Conservation (phyloP, 2,888 invertebrate species). For the Sicus ferrugineus region DNA sequence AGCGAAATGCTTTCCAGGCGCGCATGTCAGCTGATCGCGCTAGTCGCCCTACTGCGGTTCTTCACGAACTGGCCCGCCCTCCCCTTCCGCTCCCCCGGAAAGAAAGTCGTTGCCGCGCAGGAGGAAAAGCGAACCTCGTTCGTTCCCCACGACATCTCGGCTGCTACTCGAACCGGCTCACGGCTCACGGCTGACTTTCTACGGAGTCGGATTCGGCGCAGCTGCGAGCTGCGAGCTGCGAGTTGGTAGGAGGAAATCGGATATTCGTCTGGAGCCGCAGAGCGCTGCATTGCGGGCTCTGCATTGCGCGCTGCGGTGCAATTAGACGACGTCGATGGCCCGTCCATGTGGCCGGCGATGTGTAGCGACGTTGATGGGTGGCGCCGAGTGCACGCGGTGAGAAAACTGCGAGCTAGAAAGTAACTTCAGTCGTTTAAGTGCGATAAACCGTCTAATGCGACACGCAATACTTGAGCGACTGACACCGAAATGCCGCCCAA, state of each 20-base stretch:
- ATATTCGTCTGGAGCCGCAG: slow-evolving; percentile 2
- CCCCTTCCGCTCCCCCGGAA: no score
- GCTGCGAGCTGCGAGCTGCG: background rate
- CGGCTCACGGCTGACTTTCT: background rate
- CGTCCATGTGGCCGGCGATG: no score
- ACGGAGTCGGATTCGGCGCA: background rate
- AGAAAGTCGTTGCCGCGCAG: slow-evolving; percentile 39
- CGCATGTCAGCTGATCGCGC: slow-evolving; percentile 48
- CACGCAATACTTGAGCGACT: no score
- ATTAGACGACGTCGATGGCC: slow-evolving; percentile 5
- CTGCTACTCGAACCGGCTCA: slow-evolving; percentile 30
- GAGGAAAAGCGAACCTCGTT: slow-evolving; percentile 60
- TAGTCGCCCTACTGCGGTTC: slow-evolving; percentile 47
- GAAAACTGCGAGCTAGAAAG: no score
- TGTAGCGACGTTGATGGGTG: no score
- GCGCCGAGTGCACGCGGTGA: no score
- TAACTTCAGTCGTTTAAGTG: no score
- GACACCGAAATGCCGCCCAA: no score
- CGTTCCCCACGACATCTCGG: slow-evolving; percentile 56
- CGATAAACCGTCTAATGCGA: no score
- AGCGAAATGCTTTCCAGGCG: background rate
- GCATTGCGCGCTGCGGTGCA: background rate
- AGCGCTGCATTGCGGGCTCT: slow-evolving; percentile 1
- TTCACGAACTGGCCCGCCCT: no score
- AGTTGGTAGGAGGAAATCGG: slow-evolving; percentile 1